Conservation (phyloP, 2,113 vertebrate genomes). For the Sapayoa aenigma region DNA sequence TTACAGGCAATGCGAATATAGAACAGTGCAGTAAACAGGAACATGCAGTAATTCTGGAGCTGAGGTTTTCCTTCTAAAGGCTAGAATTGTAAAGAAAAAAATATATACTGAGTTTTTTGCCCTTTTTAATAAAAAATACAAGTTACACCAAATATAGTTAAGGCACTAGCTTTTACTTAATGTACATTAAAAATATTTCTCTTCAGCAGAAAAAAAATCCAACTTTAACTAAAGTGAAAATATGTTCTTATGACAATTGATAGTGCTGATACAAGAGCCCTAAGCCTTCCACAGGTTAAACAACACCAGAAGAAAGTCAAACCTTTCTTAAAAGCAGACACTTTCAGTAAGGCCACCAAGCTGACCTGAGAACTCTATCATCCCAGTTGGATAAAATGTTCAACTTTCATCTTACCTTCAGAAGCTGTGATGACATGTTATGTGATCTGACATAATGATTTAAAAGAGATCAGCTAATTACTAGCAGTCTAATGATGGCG, state of each 20-base stretch:
- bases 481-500: background rate
- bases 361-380: background rate
- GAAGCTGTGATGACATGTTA: background rate
- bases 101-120: fast-evolving
- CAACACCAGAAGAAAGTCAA: background rate
- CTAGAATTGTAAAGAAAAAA: background rate
- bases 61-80: background rate
- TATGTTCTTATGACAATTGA: background rate
- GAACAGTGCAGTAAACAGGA: background rate
- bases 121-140: background rate
- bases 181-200: background rate
- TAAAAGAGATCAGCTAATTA: background rate
- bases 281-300: background rate
- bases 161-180: background rate
- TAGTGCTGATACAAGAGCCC: background rate
- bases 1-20: background rate
- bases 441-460: background rate
- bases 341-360: background rate
- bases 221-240: background rate
- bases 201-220: background rate
- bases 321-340: background rate
- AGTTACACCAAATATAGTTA: background rate
- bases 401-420: background rate
- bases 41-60: background rate
- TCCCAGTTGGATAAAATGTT: background rate